These are phyloP conservation scores for Heliconius sara DNA, from an alignment of 2,888 invertebrate genomes.

Conservation along the genomic window DNA sequence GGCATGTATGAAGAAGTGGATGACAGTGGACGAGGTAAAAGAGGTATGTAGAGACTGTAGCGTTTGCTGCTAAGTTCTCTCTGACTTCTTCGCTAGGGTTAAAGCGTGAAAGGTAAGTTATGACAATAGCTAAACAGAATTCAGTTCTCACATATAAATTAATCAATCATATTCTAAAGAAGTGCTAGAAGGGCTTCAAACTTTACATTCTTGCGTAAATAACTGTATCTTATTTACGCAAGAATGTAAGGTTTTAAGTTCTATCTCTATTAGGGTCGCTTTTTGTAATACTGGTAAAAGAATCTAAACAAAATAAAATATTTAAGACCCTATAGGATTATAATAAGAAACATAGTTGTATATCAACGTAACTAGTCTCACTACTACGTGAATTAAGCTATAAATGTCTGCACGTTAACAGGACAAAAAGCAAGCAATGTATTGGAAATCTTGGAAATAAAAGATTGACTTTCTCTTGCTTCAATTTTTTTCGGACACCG, in stretches of 20 bases:
- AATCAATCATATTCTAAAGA: background rate
- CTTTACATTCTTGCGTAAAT: constrained; percentile 21
- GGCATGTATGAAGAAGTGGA: too few relatives aligned
- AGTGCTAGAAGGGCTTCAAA: background rate
- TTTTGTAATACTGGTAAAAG: constrained; percentile 41
- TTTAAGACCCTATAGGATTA: constrained; percentile 22
- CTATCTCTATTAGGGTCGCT: constrained; percentile 42
- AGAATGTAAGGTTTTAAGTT: too few relatives aligned
- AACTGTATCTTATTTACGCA: constrained; percentile 44
- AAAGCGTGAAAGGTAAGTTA: background rate
- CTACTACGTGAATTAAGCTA: constrained; percentile 47
- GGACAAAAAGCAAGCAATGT: constrained; percentile 23
- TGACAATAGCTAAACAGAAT: background rate
- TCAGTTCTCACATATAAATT: background rate
- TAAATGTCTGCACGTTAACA: constrained; percentile 49
- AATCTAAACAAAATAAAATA: constrained; percentile 8
- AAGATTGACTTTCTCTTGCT: background rate
- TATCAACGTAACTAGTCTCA: constrained; percentile 37
- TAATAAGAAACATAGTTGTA: constrained; percentile 29
- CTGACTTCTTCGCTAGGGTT: too few relatives aligned
- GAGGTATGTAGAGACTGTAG: too few relatives aligned
- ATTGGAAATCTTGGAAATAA: background rate
- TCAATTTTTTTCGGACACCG: background rate
- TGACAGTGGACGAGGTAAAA: too few relatives aligned
- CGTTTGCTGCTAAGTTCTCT: too few relatives aligned